These are phyloP conservation scores for Ophion obscuratus DNA, from an alignment of 2,888 invertebrate species.

Conservation along the genomic window DNA sequence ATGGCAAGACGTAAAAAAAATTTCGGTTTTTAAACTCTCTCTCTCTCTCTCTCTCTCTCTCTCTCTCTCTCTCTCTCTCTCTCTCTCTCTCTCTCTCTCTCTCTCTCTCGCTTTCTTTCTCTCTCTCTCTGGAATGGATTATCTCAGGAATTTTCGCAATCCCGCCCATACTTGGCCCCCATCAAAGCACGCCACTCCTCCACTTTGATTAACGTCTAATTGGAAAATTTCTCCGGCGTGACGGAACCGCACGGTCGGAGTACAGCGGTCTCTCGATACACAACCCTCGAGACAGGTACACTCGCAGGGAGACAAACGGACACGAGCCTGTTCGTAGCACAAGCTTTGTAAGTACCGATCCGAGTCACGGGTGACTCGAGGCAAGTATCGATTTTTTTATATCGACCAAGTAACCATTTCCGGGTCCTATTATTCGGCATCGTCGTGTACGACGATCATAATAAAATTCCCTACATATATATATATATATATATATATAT, in stretches of 20 bases:
- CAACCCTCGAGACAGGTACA: too few relatives aligned
- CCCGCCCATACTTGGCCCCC: neutral
- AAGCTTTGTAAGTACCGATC: constrained; percentile 5
- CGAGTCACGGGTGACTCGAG: neutral
- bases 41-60: neutral
- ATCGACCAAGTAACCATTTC: neutral
- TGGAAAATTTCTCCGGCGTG: constrained; percentile 69
- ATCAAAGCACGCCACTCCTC: constrained; percentile 18
- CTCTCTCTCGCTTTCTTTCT: constrained; percentile 15
- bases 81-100: constrained; percentile 26
- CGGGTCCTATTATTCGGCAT: neutral
- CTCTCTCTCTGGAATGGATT: constrained; percentile 23
- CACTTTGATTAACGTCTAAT: constrained; percentile 76
- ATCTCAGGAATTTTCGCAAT: constrained; percentile 45
- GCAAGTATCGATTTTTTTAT: neutral
- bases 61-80: constrained; percentile 1
- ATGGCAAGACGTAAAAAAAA: too few relatives aligned
- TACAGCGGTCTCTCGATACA: too few relatives aligned
- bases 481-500: neutral
- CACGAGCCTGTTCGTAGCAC: neutral
- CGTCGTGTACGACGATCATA: neutral
- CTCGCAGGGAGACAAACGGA: neutral
- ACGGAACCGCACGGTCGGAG: neutral
- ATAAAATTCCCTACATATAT: too few relatives aligned
- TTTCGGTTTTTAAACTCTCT: too few relatives aligned